Evolutionary conservation across 92 coral and sea anemone species (phyloP).

Genomic region (Scolanthus callimorphus): DNA sequence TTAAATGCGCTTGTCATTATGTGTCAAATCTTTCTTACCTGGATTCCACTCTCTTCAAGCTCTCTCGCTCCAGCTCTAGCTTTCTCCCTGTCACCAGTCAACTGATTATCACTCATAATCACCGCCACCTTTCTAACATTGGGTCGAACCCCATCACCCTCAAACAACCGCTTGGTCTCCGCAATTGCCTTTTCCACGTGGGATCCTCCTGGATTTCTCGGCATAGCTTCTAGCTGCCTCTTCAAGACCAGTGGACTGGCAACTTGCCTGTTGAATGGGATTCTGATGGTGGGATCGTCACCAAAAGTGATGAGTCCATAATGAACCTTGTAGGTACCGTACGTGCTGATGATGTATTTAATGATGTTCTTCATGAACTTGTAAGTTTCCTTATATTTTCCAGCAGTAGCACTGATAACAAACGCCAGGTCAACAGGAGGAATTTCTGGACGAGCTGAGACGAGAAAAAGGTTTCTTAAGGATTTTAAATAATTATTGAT

Average conservation of each 20-base stretch:
- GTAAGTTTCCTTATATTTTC: constrained; percentile 53
- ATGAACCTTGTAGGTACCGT: constrained; percentile 52
- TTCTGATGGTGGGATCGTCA: constrained; percentile 11
- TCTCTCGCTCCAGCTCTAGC: constrained; percentile 47
- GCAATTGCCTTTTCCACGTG: constrained; percentile 54
- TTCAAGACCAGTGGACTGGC: constrained; percentile 7
- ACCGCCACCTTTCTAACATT: constrained; percentile 76
- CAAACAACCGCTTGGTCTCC: constrained; percentile 53
- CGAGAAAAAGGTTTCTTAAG: neutral
- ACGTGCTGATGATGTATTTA: constrained; percentile 58
- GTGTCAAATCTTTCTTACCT: no score
- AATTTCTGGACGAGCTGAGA: constrained; percentile 55
- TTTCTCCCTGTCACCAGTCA: constrained; percentile 49
- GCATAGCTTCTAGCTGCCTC: constrained; percentile 1
- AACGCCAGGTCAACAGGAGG: constrained; percentile 75
- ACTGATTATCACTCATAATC: constrained; percentile 59
- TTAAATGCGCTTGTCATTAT: no score
- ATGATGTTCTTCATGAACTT: constrained; percentile 65
- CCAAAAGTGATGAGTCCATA: constrained; percentile 46
- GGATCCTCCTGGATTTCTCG: constrained; percentile 31
- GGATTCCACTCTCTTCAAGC: constrained; percentile 37
- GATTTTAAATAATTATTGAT: no score
- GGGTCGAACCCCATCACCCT: constrained; percentile 62
- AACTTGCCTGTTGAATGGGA: constrained; percentile 19
- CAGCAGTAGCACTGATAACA: constrained; percentile 62